phyloP scores from a whole-genome alignment of 2,888 invertebrate genomes.

The Ceramica pisi region DNA sequence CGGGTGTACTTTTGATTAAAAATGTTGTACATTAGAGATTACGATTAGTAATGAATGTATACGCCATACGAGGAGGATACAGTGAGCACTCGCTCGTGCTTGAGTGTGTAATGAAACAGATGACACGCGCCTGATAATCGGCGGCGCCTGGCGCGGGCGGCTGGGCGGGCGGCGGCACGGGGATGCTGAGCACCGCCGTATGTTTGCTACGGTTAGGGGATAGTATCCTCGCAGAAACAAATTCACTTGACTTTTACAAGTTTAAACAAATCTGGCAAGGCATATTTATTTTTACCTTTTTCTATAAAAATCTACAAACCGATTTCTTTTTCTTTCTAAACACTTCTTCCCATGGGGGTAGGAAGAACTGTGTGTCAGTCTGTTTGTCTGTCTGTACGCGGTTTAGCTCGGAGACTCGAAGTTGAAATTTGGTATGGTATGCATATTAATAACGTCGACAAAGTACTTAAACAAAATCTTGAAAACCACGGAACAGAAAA shows the following conservation, averaged over 20 bases:
- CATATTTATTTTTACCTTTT: neutral
- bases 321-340: neutral
- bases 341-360: too few relatives aligned
- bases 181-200: neutral
- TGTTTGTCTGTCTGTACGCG: too few relatives aligned
- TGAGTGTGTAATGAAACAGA: slow-evolving; percentile 41
- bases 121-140: slow-evolving; percentile 60
- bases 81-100: neutral
- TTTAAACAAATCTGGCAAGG: neutral
- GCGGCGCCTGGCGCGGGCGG: slow-evolving; percentile 20
- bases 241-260: neutral
- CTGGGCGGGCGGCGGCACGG: neutral
- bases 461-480: too few relatives aligned
- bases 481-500: too few relatives aligned
- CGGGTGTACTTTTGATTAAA: neutral
- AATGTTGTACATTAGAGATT: slow-evolving; percentile 4
- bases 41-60: neutral
- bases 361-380: too few relatives aligned
- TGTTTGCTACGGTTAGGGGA: too few relatives aligned
- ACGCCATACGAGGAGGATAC: neutral
- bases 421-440: too few relatives aligned
- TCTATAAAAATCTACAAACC: neutral
- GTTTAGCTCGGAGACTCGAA: too few relatives aligned
- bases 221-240: neutral
- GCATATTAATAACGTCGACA: too few relatives aligned